Evolutionary conservation across 2,113 vertebrate species (phyloP).

Genomic region (Taxidea taxus): DNA sequence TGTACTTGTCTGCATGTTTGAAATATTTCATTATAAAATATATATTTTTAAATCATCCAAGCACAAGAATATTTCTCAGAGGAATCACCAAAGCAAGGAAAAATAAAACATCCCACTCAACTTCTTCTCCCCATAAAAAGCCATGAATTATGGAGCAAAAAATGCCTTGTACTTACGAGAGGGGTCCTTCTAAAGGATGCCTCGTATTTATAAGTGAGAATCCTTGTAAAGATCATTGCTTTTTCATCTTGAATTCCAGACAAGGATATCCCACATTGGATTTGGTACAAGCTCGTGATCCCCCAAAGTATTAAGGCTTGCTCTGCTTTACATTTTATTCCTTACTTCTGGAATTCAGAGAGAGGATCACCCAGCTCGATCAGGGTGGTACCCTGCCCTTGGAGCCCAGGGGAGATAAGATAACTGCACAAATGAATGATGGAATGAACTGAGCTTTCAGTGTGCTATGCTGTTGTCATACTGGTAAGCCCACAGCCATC

Average conservation of each 20-base stretch:
- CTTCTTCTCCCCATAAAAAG: slow-evolving; percentile 24
- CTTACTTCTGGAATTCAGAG: slow-evolving; percentile 71
- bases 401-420: slow-evolving; percentile 61
- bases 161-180: slow-evolving; percentile 48
- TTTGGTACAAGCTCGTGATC: slow-evolving; percentile 58
- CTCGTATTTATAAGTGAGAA: slow-evolving; percentile 48
- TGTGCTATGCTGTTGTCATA: slow-evolving; percentile 64
- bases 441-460: slow-evolving; percentile 1
- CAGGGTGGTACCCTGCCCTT: slow-evolving; percentile 58
- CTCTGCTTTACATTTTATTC: slow-evolving; percentile 70
- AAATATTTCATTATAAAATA: slow-evolving; percentile 73
- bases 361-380: slow-evolving; percentile 73
- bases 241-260: slow-evolving; percentile 60
- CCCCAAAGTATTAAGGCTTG: slow-evolving; percentile 65
- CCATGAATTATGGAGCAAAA: slow-evolving; percentile 53
- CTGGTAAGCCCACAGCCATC: slow-evolving; percentile 68
- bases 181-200: slow-evolving; percentile 54
- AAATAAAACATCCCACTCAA: slow-evolving; percentile 67
- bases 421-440: slow-evolving; percentile 70
- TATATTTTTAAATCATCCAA: slow-evolving; percentile 70
- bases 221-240: slow-evolving; percentile 45
- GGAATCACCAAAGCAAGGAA: slow-evolving; percentile 69
- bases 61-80: slow-evolving; percentile 70
- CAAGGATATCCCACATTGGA: slow-evolving; percentile 62
- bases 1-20: slow-evolving; percentile 69